Percentiles rank a stretch among this genome's conserved stretches.
phyloP scores from a whole-genome alignment of 1,140 invertebrate species.

The Scylla paramamosain region DNA sequence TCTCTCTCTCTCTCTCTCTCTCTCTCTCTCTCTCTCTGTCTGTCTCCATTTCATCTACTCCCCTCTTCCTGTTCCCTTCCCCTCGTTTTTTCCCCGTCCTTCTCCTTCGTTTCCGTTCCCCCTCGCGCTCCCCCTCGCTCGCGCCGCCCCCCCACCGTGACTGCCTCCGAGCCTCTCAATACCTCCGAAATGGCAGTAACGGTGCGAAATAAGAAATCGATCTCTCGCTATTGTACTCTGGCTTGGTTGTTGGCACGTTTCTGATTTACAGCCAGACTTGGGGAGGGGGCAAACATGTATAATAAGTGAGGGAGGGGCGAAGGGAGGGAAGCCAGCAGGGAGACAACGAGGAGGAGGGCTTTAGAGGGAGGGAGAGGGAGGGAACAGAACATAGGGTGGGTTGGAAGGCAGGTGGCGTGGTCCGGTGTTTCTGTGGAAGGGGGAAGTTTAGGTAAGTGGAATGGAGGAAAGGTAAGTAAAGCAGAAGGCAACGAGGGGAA shows the following conservation, averaged over 20 bases:
- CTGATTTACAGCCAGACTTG: conserved; percentile 58
- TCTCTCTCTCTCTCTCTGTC: neutral
- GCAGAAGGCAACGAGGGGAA: neutral
- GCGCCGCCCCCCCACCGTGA: neutral
- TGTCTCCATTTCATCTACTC: neutral
- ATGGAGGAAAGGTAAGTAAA: neutral
- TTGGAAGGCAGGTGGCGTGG: neutral
- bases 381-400: neutral
- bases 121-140: neutral
- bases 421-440: neutral
- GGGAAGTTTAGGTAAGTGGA: neutral
- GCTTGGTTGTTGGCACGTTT: conserved; percentile 63
- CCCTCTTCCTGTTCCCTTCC: neutral
- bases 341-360: neutral
- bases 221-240: conserved; percentile 58
- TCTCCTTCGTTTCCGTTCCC: neutral
- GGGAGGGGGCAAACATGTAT: conserved; percentile 43
- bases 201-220: conserved; percentile 72
- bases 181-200: conserved; percentile 68
- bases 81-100: neutral
- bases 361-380: neutral
- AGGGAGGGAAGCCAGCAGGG: conserved; percentile 35
- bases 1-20: neutral
- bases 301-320: conserved; percentile 27
- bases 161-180: conserved; percentile 38